Conservation (phyloP, 2,888 invertebrate genomes). For the Timema podura region DNA sequence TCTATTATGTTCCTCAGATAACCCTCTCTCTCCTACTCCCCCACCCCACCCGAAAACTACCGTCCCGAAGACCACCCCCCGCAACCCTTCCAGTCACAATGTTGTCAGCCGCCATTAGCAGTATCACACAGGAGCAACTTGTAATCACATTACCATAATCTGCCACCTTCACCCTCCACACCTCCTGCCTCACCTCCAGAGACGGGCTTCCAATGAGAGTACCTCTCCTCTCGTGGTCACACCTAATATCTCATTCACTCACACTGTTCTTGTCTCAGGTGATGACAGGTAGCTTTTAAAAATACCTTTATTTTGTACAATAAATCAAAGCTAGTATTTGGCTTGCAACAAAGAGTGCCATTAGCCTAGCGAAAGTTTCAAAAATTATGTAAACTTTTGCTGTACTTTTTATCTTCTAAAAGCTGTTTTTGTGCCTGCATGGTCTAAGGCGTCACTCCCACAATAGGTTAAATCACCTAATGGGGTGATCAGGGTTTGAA, state of each 20-base stretch:
- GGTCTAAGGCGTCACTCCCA: too few relatives aligned
- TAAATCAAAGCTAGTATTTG: too few relatives aligned
- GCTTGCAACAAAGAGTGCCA: too few relatives aligned
- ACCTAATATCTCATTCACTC: neutral
- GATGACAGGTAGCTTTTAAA: too few relatives aligned
- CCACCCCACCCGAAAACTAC: neutral
- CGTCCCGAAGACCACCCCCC: neutral
- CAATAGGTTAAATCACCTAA: too few relatives aligned
- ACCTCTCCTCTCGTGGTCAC: neutral
- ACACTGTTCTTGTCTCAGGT: neutral
- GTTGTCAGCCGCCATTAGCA: conserved; percentile 17
- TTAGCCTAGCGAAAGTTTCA: too few relatives aligned
- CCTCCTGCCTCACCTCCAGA: neutral
- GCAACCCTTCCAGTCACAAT: conserved; percentile 6
- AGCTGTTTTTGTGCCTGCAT: too few relatives aligned
- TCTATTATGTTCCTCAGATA: conserved; percentile 1
- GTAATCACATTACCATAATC: conserved; percentile 17
- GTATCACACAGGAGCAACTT: conserved; percentile 14
- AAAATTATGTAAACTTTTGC: too few relatives aligned
- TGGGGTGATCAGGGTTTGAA: too few relatives aligned
- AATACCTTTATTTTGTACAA: too few relatives aligned
- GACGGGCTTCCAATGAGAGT: neutral
- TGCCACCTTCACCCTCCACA: conserved; percentile 1
- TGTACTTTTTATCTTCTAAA: too few relatives aligned
- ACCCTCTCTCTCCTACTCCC: neutral